Conservation (phyloP, 2,797 vertebrate species). For the Enteromius afrohamiltoni region DNA sequence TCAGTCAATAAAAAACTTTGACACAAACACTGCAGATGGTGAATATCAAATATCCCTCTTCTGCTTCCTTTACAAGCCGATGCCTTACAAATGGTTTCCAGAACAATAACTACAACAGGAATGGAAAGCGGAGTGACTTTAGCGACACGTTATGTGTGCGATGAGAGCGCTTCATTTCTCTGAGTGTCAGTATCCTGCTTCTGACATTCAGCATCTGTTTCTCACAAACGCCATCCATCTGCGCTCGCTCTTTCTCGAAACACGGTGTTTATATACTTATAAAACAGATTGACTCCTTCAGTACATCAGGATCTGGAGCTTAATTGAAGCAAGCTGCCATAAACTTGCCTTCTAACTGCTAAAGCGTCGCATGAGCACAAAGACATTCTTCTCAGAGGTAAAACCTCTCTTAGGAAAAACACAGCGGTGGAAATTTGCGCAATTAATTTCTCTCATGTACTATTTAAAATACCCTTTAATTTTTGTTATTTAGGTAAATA, state of each 20-base stretch:
- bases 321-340: slow-evolving; percentile 58
- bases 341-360: slow-evolving; percentile 29
- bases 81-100: slow-evolving; percentile 71
- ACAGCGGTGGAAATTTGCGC: not conserved
- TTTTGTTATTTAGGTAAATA: not conserved
- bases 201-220: slow-evolving; percentile 78
- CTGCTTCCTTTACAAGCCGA: slow-evolving; percentile 74
- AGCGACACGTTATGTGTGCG: slow-evolving; percentile 45
- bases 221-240: slow-evolving; percentile 70
- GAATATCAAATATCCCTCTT: slow-evolving; percentile 70
- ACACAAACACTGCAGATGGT: slow-evolving; percentile 68
- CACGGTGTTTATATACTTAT: slow-evolving; percentile 57
- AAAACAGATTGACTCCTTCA: slow-evolving; percentile 56
- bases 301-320: slow-evolving; percentile 53
- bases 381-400: slow-evolving; percentile 14
- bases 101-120: slow-evolving; percentile 70
- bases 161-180: slow-evolving; percentile 58
- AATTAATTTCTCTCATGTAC: not conserved
- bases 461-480: not conserved
- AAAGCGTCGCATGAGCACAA: slow-evolving; percentile 22
- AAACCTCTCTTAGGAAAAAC: not conserved
- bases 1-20: slow-evolving; percentile 57
- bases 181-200: slow-evolving; percentile 75
- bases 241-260: slow-evolving; percentile 42
- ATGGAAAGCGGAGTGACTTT: slow-evolving; percentile 55